Evolutionary conservation across 2,888 invertebrate species (phyloP), one percentile per base, ranked within the genome.

Genomic region (Eristalis pertinax): DNA sequence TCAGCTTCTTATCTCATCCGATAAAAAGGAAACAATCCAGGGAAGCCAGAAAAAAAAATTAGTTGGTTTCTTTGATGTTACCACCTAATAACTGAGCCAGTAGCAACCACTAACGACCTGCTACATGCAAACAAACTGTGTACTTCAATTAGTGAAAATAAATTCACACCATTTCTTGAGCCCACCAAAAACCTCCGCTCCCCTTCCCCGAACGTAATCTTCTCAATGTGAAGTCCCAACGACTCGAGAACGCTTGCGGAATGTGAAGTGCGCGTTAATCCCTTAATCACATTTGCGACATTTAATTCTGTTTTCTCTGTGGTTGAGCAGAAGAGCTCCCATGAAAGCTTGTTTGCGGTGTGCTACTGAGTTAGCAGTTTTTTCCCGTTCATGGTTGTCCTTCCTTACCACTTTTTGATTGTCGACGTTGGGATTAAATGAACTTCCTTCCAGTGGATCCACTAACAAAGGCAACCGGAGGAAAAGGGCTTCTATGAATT

Each of bases 261-360:
- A 81, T 81, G 81, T 32, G 74, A 75, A 74, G 87, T 88, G 83
- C 89, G 89, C 90, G 89, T 90, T 91, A 91, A 91, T 92, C 91
- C 91, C 86, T 77, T 89, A 91, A 91, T 89, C 89, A 89, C 89
- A 89, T 90, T 90, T 89, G 88, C 89, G 86, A 89, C 89, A 90
- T 90, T 90, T 89, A 89, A 90, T 89, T 89, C 89, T 89, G 83
- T 89, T 81, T 81, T 75, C 74, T 63, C 74, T 74, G 81, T 69
- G 74, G 74, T 74, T 69, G 56, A 69, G 81, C 56, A 74, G 24
- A 79, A 60, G 41, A 79, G 67, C 60, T 72, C 29, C 24, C 29
- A 64, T 60, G 72, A 38, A 58, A 67, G 67, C 73, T 65, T 79
- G 73, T 79, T 67, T 79, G 72, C 65, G 79, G 70, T 78, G 70